These are phyloP conservation scores for Rhadina sibilatrix DNA, from an alignment of 2,113 vertebrate species.

Conservation along the genomic window DNA sequence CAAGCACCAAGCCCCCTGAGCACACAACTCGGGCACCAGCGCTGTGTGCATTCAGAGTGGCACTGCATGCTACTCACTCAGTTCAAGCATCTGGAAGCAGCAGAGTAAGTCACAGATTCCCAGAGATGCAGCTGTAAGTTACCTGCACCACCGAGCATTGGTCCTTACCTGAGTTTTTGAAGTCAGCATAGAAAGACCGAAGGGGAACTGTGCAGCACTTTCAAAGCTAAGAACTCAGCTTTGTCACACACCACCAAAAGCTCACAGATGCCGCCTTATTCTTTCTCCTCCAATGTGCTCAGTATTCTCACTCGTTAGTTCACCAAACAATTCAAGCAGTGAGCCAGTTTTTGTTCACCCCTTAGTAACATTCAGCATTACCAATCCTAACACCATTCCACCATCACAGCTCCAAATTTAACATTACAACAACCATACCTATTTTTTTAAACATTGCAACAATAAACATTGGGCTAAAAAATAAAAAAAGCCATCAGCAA, in stretches of 20 bases:
- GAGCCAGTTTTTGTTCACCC: neutral
- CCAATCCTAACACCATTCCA: neutral
- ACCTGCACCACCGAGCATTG: neutral
- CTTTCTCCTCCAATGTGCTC: neutral
- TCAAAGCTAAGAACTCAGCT: neutral
- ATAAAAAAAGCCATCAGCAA: neutral
- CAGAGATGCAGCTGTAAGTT: neutral
- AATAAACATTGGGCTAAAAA: neutral
- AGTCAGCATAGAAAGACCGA: neutral
- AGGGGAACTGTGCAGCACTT: neutral
- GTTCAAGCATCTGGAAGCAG: neutral
- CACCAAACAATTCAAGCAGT: neutral
- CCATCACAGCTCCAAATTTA: neutral
- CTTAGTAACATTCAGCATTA: neutral
- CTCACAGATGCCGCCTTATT: neutral
- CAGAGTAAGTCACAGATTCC: neutral
- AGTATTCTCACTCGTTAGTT: neutral
- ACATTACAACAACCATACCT: neutral
- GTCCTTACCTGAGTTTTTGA: neutral
- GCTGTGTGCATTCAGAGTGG: neutral
- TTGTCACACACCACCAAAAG: neutral
- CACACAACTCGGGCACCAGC: neutral
- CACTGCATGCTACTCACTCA: neutral
- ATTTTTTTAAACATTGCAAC: neutral
- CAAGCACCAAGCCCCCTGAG: neutral